Conservation (phyloP, 2,113 vertebrate species). For the Tamias sibiricus region DNA sequence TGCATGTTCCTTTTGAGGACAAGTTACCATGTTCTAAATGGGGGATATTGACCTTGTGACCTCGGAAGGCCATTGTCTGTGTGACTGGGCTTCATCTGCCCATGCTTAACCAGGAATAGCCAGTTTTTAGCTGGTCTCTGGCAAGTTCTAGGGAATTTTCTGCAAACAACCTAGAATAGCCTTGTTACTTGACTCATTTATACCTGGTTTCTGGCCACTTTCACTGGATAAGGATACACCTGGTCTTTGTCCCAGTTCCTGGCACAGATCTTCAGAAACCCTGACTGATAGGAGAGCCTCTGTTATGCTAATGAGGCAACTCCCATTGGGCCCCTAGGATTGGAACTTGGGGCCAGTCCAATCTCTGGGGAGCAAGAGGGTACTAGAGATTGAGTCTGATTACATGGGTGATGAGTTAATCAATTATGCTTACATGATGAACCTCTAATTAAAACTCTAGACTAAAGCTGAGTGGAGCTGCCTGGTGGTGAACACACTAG, state of each 20-base stretch:
- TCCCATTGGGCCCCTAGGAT: too few relatives aligned
- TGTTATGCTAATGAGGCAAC: neutral
- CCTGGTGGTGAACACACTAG: neutral
- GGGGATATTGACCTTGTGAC: neutral
- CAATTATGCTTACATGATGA: neutral
- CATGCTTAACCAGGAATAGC: neutral
- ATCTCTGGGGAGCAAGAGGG: neutral
- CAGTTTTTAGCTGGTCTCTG: neutral
- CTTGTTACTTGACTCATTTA: neutral
- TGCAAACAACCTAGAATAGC: neutral
- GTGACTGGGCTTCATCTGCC: neutral
- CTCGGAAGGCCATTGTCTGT: neutral
- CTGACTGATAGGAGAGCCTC: neutral
- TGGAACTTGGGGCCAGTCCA: neutral
- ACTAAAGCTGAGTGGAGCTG: neutral
- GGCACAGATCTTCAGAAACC: neutral
- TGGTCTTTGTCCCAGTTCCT: neutral
- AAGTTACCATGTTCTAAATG: neutral
- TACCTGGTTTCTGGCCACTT: neutral
- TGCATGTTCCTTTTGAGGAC: neutral
- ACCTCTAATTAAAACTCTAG: neutral
- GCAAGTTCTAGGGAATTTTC: neutral
- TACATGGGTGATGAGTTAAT: neutral
- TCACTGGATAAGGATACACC: neutral
- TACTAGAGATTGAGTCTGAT: neutral